Conservation (phyloP, 2,113 vertebrate species). For the Salvelinus fontinalis region DNA sequence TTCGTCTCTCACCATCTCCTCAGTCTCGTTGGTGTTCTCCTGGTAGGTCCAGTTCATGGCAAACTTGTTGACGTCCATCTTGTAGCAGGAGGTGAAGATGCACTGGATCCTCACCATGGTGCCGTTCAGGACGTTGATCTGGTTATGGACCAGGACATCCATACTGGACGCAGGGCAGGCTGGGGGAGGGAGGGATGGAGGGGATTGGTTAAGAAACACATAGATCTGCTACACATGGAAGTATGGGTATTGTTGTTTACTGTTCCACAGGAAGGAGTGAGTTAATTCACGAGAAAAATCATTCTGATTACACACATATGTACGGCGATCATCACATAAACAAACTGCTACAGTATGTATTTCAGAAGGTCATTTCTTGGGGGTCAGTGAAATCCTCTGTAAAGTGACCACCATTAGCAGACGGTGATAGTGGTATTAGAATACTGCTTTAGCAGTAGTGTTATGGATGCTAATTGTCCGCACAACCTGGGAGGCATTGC, state of each 20-base stretch:
- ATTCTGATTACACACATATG: no score
- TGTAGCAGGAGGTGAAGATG: conserved; percentile 96
- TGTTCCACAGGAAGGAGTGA: no score
- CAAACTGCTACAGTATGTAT: no score
- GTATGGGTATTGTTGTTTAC: no score
- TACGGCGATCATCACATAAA: no score
- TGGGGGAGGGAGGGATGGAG: not conserved
- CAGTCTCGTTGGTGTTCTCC: conserved; percentile 81
- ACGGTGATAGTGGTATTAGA: no score
- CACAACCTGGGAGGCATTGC: conserved; percentile 10
- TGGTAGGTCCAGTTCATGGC: conserved; percentile 97
- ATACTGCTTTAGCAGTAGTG: not conserved
- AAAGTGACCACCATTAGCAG: no score
- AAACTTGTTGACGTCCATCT: conserved; percentile 86
- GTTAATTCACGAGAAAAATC: no score
- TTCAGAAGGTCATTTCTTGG: no score
- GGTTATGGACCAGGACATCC: conserved; percentile 80
- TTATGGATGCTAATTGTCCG: not conserved
- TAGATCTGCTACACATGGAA: no score
- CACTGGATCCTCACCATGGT: conserved; percentile 84
- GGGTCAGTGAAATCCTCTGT: no score
- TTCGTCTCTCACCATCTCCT: conserved; percentile 79
- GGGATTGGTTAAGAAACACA: no score
- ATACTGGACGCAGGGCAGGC: conserved; percentile 74
- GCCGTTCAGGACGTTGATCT: conserved; percentile 85